Evolutionary conservation across 2,888 invertebrate species (phyloP), one percentile per base, ranked within the genome.

Genomic region (Oscheius sp.): DNA sequence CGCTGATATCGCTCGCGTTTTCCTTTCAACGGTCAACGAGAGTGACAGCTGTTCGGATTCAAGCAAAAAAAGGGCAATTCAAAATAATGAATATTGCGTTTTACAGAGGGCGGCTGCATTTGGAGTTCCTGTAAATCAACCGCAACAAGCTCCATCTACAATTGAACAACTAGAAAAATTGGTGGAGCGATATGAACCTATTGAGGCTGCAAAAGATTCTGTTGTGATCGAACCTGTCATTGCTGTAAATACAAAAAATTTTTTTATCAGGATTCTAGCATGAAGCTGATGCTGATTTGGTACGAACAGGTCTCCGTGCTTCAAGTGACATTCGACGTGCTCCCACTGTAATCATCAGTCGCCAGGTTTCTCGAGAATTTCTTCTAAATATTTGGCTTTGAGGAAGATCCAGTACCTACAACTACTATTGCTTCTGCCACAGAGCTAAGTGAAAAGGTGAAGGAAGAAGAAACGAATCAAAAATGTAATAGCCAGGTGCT

Each of bases 401-500:
- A 72, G 61, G 50, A 69, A 6, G 75, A 72, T 17, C 41, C 54
- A 2, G 63, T 49, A 0, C 38, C 67, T 6, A 71, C 69, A 0
- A 70, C 66, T 12, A 41, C 44, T 2, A 30, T 44, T n/a, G 59
- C 44, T 9, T 14, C 59, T 1, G 24, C 59, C 8, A 57, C 57
- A 3, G 59, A 41, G 17, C 9, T 44, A 1, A 63, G 70, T 0
- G 70, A 69, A 20, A 66, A 49, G 5, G 66, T 67, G 4, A 65
- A 51, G 9, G 70, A 54, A 47, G 67, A 67, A n/a, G 69, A 67
- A n/a, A 67, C 71, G 22, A 41, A 64, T 4, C 65, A 63, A 17
- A 81, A 81, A 36, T 81, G 81, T 65, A 81, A 76, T 72, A 77
- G 77, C 32, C 70, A 74, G 30, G 75, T 80, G 24, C 67, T 81